Percentiles rank a stretch among this genome's conserved stretches.
Evolutionary conservation across 2,888 invertebrate genomes (phyloP).

Genomic region (Athetis lepigone): DNA sequence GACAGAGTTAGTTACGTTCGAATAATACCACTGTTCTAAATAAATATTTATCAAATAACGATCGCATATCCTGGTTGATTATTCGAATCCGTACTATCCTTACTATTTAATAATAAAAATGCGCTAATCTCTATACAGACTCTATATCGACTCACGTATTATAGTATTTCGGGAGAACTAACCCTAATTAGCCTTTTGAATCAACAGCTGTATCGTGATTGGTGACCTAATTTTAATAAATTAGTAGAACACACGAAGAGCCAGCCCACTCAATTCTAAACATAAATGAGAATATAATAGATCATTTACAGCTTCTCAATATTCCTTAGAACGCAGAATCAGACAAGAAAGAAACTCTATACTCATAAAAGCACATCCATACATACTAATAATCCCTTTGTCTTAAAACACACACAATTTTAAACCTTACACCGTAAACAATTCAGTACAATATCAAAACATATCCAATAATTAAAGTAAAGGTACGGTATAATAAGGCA

Average conservation of each 20-base stretch:
- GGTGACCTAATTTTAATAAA: constrained; percentile 22
- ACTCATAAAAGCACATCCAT: constrained; percentile 27
- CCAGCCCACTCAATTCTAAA: neutral
- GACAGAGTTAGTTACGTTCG: too few species aligned
- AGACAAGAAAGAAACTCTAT: constrained; percentile 25
- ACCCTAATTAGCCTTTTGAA: too few species aligned
- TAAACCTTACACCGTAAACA: constrained; percentile 47
- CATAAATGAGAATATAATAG: neutral
- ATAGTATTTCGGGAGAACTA: too few species aligned
- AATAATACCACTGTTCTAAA: too few species aligned
- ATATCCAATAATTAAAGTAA: constrained; percentile 77
- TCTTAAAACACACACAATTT: constrained; percentile 36
- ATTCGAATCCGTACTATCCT: too few species aligned
- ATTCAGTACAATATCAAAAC: constrained; percentile 59
- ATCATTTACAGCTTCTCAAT: neutral
- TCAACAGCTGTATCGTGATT: neutral
- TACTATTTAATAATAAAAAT: too few species aligned
- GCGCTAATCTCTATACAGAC: too few species aligned
- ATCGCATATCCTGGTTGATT: too few species aligned
- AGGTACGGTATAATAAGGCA: constrained; percentile 79
- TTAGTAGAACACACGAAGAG: neutral
- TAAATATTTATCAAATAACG: too few species aligned
- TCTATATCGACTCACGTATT: too few species aligned
- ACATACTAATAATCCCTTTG: constrained; percentile 30
- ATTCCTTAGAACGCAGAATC: constrained; percentile 5